Evolutionary conservation across 2,797 vertebrate species (phyloP), one percentile per base, ranked within the genome.

Genomic region (Spea hammondii): DNA sequence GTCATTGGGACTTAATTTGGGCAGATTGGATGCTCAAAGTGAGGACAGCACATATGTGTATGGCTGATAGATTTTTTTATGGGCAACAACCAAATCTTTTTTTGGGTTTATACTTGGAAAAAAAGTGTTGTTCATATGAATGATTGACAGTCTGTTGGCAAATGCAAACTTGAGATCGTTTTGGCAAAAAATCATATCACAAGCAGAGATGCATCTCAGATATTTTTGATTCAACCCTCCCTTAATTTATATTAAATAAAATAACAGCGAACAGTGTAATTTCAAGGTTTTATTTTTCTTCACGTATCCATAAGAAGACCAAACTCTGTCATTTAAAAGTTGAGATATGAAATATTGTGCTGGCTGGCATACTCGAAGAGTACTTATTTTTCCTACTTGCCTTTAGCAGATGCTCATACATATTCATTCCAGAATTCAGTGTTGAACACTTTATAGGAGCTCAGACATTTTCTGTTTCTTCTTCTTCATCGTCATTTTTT

Each of bases 331-430:
- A n/a, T 45, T 45, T 70, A 60, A 57, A 74, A 82, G 65, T 82
- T 82, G 10, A 65, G 65, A 51, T n/a, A 48, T 64, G 53, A 73
- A 69, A 54, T 73, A 46, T 73, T 74, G 54, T 74, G 13, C 72
- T 65, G 70, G 65, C 75, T 82, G 80, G 75, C 65, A 74, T 73
- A 75, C 49, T 70, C 70, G 70, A 46, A 78, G 65, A 77, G 70
- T 78, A 82, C 75, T 73, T 78, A 77, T 82, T 74, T 78, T 77
- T 32, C 55, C 75, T 74, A 67, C 80, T 72, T 81, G 71, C 65
- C 65, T 73, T 74, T 60, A 78, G 65, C 80, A 82, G 80, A 82
- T 82, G 80, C 75, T 82, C 80, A 82, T 82, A 78, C 80, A 82
- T 82, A 82, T 82, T 82, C 75, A 82, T 74, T 77, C 50, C 72